Evolutionary conservation across 2,113 vertebrate species (phyloP).

Genomic region (cattle (Bos taurus)): ARS-UCD2.0 NC_037350.1:21246501-21247000

Average conservation of each 20-base stretch:
- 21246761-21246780: slow-evolving; percentile 40
- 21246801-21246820: slow-evolving; percentile 63
- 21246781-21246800: slow-evolving; percentile 49
- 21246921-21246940: slow-evolving; percentile 36
- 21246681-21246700: slow-evolving; percentile 36
- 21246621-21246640: slow-evolving; percentile 12
- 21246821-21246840: slow-evolving; percentile 65
- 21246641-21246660: slow-evolving; percentile 21
- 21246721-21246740: slow-evolving; percentile 58
- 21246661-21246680: background rate
- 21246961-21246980: background rate
- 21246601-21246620: background rate
- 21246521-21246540: background rate
- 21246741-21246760: slow-evolving; percentile 3
- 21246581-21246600: slow-evolving; percentile 24
- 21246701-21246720: slow-evolving; percentile 54
- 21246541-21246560: background rate
- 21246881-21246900: slow-evolving; percentile 47
- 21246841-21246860: slow-evolving; percentile 32
- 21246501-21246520: background rate
- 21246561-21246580: background rate
- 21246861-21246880: slow-evolving; percentile 57
- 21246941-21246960: background rate
- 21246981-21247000: background rate
- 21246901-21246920: slow-evolving; percentile 47